phyloP scores from a whole-genome alignment of 2,797 vertebrate species.

The Acomys russatus region DNA sequence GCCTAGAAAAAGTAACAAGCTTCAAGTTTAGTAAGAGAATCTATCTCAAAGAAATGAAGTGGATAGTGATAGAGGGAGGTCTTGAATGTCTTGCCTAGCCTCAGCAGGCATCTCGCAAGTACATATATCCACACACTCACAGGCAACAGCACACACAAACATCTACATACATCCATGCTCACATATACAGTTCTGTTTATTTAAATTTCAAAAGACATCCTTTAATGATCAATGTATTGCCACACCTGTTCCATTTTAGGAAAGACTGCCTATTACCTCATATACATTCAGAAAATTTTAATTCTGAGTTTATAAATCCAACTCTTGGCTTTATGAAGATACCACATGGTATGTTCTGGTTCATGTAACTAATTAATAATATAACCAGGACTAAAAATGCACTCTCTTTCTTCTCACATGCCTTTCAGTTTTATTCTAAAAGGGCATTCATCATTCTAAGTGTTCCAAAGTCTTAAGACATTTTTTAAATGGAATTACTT shows the following conservation, averaged over 20 bases:
- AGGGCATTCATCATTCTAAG: slow-evolving; percentile 60
- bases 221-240: slow-evolving; percentile 4
- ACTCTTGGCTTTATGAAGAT: slow-evolving; percentile 37
- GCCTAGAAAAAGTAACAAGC: neutral
- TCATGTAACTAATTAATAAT: slow-evolving; percentile 60
- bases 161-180: neutral
- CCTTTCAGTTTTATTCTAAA: slow-evolving; percentile 53
- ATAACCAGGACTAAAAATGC: slow-evolving; percentile 37
- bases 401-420: slow-evolving; percentile 33
- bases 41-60: neutral
- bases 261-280: neutral
- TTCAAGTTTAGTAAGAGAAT: neutral
- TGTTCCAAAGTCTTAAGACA: slow-evolving; percentile 51
- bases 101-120: neutral
- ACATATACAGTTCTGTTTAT: slow-evolving; percentile 45
- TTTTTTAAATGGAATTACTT: slow-evolving; percentile 55
- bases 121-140: neutral
- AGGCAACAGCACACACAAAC: neutral
- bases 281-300: slow-evolving; percentile 26
- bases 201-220: slow-evolving; percentile 36
- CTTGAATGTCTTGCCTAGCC: neutral
- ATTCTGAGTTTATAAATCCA: slow-evolving; percentile 39
- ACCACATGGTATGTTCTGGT: neutral
- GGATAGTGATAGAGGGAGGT: neutral
- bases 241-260: slow-evolving; percentile 52